Percentiles rank a stretch among this genome's conserved stretches.
Conservation (phyloP, 2,888 invertebrate genomes). For the Uloborus plumipes region DNA sequence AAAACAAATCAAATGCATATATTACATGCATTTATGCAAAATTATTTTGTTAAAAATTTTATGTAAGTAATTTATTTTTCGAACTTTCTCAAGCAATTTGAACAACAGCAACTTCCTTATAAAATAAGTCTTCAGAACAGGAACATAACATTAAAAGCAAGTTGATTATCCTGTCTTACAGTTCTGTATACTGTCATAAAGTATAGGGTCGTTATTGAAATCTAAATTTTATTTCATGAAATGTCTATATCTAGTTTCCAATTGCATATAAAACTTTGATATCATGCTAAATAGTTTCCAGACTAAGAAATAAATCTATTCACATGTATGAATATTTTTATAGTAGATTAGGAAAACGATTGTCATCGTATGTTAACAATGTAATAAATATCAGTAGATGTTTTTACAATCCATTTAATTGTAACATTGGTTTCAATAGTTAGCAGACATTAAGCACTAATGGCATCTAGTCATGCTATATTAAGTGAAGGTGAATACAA, state of each 20-base stretch:
- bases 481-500: slow-evolving; percentile 19
- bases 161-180: too few species aligned
- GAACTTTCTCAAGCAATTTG: too few species aligned
- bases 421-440: slow-evolving; percentile 52
- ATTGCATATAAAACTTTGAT: slow-evolving; percentile 40
- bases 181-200: too few species aligned
- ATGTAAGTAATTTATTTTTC: too few species aligned
- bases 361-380: slow-evolving; percentile 42
- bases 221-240: too few species aligned
- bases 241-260: slow-evolving; percentile 3
- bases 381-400: slow-evolving; percentile 35
- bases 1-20: too few species aligned
- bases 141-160: too few species aligned
- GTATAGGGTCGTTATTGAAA: too few species aligned
- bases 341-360: slow-evolving; percentile 52
- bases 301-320: slow-evolving; percentile 55
- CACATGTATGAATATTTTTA: slow-evolving; percentile 64
- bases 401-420: slow-evolving; percentile 31
- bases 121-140: too few species aligned
- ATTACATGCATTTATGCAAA: too few species aligned
- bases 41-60: too few species aligned
- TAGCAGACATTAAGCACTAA: slow-evolving; percentile 38
- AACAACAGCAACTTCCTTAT: too few species aligned
- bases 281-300: slow-evolving; percentile 47
- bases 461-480: slow-evolving; percentile 57